Evolutionary conservation across 2,797 vertebrate species (phyloP).

Genomic region (Cephalopachus bancanus): DNA sequence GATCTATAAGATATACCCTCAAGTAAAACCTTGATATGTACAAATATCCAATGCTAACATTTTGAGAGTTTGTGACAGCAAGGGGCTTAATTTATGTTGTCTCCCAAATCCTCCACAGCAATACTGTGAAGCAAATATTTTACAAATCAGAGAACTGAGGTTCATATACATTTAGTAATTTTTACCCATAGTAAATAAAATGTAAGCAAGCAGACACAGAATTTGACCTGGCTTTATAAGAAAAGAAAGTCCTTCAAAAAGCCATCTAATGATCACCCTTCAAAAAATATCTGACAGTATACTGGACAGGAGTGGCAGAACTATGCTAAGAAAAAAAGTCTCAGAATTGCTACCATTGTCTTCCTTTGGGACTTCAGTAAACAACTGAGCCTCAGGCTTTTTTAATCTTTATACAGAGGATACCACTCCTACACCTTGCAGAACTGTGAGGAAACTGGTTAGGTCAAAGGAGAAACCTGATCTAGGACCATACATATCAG

Average conservation of each 20-base stretch:
- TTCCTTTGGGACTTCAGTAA: not conserved
- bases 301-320: not conserved
- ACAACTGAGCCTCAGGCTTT: not conserved
- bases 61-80: not conserved
- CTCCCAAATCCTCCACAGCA: not conserved
- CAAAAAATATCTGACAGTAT: not conserved
- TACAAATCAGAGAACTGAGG: not conserved
- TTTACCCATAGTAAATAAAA: not conserved
- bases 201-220: not conserved
- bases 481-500: not conserved
- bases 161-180: not conserved
- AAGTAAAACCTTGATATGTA: conserved; percentile 21
- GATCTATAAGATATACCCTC: not conserved
- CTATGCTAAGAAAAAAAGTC: not conserved
- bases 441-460: not conserved
- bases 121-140: conserved; percentile 41
- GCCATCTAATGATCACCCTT: not conserved
- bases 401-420: not conserved
- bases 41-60: conserved; percentile 38
- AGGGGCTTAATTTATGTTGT: not conserved
- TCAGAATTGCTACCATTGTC: not conserved
- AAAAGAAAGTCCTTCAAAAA: conserved; percentile 29
- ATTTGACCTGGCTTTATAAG: not conserved
- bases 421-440: not conserved
- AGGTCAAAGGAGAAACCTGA: not conserved